These are phyloP conservation scores for Pluvianellus socialis DNA, from an alignment of 2,113 vertebrate species.

Conservation along the genomic window DNA sequence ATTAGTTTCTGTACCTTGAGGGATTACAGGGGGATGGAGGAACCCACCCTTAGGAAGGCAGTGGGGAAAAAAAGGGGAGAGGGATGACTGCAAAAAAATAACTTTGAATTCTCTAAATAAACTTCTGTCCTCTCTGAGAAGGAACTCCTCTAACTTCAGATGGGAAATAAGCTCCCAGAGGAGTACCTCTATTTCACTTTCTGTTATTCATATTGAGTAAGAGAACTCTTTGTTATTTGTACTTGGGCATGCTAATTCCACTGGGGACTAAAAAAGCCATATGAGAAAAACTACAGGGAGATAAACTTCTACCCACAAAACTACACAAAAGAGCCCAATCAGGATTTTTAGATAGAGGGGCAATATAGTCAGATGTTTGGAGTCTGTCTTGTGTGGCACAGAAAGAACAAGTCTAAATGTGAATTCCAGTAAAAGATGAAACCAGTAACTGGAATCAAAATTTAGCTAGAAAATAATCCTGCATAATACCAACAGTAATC, in stretches of 20 bases:
- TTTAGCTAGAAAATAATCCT: conserved; percentile 10
- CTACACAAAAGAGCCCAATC: not conserved
- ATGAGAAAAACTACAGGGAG: not conserved
- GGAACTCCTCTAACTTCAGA: not conserved
- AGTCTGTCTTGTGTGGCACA: not conserved
- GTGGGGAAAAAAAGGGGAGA: not conserved
- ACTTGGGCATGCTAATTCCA: not conserved
- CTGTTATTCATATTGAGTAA: not conserved
- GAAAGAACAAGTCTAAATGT: not conserved
- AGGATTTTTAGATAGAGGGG: not conserved
- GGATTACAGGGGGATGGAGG: not conserved
- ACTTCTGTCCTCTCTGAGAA: not conserved
- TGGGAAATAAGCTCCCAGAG: not conserved
- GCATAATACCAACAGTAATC: not conserved
- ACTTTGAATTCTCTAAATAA: not conserved
- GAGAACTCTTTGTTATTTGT: not conserved
- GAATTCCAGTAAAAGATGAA: not conserved
- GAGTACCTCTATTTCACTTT: not conserved
- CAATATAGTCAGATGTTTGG: not conserved
- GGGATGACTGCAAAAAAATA: not conserved
- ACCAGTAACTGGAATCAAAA: not conserved
- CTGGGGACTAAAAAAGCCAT: not conserved
- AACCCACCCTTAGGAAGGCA: not conserved
- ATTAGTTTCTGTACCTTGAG: not conserved
- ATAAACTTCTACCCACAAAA: not conserved